Base-by-base conservation (phyloP, 2,888 invertebrate genomes). In the Mellilla xanthometata region DNA sequence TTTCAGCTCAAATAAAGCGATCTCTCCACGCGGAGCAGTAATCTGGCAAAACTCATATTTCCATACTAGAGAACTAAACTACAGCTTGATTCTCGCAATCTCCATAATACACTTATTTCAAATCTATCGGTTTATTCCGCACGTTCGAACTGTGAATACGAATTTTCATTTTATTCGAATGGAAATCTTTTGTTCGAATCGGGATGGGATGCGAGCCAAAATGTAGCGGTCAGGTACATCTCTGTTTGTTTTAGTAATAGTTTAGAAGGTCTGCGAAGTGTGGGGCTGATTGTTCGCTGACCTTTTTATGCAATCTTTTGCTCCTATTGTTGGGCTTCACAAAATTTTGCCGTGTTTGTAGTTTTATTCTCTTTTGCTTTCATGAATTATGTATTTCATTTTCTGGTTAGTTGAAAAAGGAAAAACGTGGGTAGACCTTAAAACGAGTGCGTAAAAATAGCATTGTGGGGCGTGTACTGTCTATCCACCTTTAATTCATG, bases 121-220 rank as follows among this genome's bases (percentile, higher is more conserved):
- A 42, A 48, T 29, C 47, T 33, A 48, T 42, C 41, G 31, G 23
- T 15, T 29, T 31, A 40, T 31, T 30, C 34, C 10, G 41, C 38
- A 29, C 38, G 41, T 38, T 27, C 33, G 38, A 32, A 13, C 32
- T 24, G 15, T 42, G 47, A 62, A 60, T 55, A 49, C 39, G 34
- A 60, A 56, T 62, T 56, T 58, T 52, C 55, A 58, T 63, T 63
- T 62, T 56, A 59, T 56, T 42, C 54, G 60, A 54, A 56, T 58
- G 49, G 61, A 45, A 48, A 47, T 44, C 44, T 53, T 24, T 39
- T 29, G 41, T 36, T 35, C 50, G 36, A 46, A 58, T 51, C 55
- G 28, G 27, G 29, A n/a, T n/a, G 43, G 44, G 41, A 46, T 32
- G 44, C 30, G 13, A 40, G 49, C 48, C 56, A 56, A 36, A 51